phyloP scores from a whole-genome alignment of 2,888 invertebrate species.

The Acrobasis consociella region DNA sequence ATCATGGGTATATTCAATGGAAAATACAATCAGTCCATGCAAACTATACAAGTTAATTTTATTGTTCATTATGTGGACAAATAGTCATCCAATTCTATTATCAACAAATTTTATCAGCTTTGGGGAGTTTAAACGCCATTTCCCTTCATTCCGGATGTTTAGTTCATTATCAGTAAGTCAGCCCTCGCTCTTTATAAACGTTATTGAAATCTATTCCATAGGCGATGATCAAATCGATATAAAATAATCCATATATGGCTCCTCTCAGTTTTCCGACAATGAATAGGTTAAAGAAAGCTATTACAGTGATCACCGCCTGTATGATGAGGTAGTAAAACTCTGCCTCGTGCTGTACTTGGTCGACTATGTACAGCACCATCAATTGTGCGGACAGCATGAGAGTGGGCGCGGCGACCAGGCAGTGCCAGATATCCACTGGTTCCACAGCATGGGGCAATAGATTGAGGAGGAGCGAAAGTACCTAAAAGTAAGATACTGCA shows the following conservation, averaged over 20 bases:
- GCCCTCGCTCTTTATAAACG: slow-evolving; percentile 64
- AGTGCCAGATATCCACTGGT: slow-evolving; percentile 59
- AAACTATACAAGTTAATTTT: slow-evolving; percentile 23
- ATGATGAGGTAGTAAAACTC: slow-evolving; percentile 63
- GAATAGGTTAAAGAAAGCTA: slow-evolving; percentile 51
- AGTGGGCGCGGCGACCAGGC: slow-evolving; percentile 69
- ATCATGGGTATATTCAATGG: slow-evolving; percentile 40
- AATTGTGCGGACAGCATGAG: slow-evolving; percentile 64
- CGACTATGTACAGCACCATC: slow-evolving; percentile 71
- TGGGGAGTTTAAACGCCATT: slow-evolving; percentile 6
- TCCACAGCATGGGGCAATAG: slow-evolving; percentile 69
- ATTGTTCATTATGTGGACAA: slow-evolving; percentile 19
- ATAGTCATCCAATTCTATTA: slow-evolving; percentile 5
- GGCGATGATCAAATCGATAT: slow-evolving; percentile 66
- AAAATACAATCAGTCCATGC: slow-evolving; percentile 34
- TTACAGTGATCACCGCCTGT: slow-evolving; percentile 48
- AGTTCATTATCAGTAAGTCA: slow-evolving; percentile 44
- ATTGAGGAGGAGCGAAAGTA: slow-evolving; percentile 73
- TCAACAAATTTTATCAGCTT: slow-evolving; percentile 23
- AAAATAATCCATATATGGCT: slow-evolving; percentile 68
- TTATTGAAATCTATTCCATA: slow-evolving; percentile 63
- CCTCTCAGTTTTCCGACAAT: slow-evolving; percentile 52
- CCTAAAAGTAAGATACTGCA: slow-evolving; percentile 70
- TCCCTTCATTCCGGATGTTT: slow-evolving; percentile 9
- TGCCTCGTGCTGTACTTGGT: slow-evolving; percentile 70